These are phyloP conservation scores for Pogonognathellus flavescens DNA, from an alignment of 1,140 invertebrate species.

Conservation along the genomic window DNA sequence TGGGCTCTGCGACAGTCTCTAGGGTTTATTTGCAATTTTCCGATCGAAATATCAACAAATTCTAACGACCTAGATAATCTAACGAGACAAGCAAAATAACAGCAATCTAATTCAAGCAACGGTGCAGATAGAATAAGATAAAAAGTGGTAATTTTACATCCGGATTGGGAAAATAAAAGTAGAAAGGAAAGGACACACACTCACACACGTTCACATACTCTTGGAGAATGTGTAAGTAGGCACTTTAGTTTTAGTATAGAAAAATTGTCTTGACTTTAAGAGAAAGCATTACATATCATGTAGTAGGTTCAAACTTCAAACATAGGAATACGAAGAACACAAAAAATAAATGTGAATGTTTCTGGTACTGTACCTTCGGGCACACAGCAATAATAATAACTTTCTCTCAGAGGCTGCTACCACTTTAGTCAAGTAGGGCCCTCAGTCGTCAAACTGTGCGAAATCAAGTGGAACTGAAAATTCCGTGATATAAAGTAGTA, in stretches of 20 bases:
- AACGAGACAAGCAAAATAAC: slow-evolving; percentile 1
- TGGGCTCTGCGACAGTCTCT: not conserved
- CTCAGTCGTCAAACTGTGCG: not conserved
- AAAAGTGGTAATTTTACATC: slow-evolving; percentile 3
- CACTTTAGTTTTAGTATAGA: slow-evolving; percentile 12
- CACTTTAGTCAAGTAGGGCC: slow-evolving; percentile 19
- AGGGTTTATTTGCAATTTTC: not conserved
- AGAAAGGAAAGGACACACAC: not conserved
- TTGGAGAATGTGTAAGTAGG: not conserved
- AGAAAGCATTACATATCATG: not conserved
- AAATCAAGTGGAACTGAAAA: slow-evolving; percentile 43
- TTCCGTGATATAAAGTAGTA: slow-evolving; percentile 5
- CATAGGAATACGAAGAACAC: not conserved
- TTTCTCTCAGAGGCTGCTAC: slow-evolving; percentile 35
- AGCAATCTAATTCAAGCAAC: not conserved
- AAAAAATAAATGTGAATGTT: not conserved
- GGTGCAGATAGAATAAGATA: slow-evolving; percentile 25
- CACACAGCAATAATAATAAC: slow-evolving; percentile 45
- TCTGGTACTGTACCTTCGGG: not conserved
- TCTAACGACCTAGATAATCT: not conserved
- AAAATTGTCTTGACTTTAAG: not conserved
- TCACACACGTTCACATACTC: not conserved
- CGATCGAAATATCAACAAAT: not conserved
- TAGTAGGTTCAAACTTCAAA: too few species aligned
- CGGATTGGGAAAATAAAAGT: not conserved